Evolutionary conservation across 2,113 vertebrate genomes (phyloP).

Genomic region (Urocitellus parryii): DNA sequence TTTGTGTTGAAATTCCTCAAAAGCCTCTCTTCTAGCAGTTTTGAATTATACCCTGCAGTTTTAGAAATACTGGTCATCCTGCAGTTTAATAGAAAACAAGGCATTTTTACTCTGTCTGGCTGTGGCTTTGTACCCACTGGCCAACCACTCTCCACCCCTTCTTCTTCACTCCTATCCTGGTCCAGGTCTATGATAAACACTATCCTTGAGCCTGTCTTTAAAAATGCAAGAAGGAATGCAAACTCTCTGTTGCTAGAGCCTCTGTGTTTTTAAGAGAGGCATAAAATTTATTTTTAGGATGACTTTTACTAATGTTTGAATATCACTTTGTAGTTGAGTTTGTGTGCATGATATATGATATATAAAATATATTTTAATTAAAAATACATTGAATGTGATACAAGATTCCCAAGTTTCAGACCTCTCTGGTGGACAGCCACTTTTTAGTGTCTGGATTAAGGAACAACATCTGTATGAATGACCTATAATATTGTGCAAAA

Average conservation of each 20-base stretch:
- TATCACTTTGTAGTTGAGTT: not conserved
- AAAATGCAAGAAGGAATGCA: too few relatives aligned
- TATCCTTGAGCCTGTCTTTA: not conserved
- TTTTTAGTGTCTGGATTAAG: not conserved
- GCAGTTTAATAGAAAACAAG: not conserved
- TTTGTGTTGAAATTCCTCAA: too few relatives aligned
- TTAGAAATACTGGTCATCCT: not conserved
- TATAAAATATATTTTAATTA: too few relatives aligned
- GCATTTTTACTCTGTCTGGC: not conserved
- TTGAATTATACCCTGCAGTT: too few relatives aligned
- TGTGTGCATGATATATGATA: not conserved
- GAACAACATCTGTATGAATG: not conserved
- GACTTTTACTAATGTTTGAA: not conserved
- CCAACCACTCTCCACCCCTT: not conserved
- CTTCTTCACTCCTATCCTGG: too few relatives aligned
- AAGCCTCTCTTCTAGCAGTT: too few relatives aligned
- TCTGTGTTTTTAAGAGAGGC: not conserved
- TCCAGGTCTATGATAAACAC: not conserved
- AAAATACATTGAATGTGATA: not conserved
- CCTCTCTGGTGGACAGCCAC: not conserved
- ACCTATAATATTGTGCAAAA: fast-evolving
- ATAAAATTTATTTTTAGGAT: not conserved
- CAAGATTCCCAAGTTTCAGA: not conserved
- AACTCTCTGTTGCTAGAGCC: not conserved
- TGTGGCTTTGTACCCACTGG: not conserved